These are phyloP conservation scores for Eueides isabella DNA, from an alignment of 1,140 invertebrate species.

Conservation along the genomic window DNA sequence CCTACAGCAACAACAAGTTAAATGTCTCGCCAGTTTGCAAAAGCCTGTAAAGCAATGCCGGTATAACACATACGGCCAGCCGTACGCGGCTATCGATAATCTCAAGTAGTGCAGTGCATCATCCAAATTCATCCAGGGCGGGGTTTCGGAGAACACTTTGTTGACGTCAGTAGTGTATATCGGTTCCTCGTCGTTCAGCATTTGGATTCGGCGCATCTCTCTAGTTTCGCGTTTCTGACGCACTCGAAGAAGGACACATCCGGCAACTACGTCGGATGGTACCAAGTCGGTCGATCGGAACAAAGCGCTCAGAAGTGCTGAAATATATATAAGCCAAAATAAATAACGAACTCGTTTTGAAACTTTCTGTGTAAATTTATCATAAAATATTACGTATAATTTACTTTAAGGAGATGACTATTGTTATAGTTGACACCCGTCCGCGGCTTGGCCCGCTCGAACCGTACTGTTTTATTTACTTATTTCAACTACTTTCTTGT, in stretches of 20 bases:
- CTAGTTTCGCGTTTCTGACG: conserved; percentile 88
- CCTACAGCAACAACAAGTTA: conserved; percentile 90
- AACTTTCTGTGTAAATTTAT: not conserved
- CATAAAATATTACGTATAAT: not conserved
- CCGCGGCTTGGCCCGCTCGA: too few relatives aligned
- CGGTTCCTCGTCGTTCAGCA: conserved; percentile 85
- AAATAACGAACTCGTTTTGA: not conserved
- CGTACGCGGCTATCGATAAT: conserved; percentile 92
- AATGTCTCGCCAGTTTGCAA: conserved; percentile 86
- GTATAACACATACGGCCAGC: conserved; percentile 94
- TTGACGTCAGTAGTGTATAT: conserved; percentile 86
- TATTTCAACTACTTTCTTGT: too few relatives aligned
- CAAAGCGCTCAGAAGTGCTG: conserved; percentile 87
- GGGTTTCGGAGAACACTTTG: conserved; percentile 84
- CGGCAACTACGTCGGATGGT: conserved; percentile 93
- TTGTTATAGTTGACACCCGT: too few relatives aligned
- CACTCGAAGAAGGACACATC: conserved; percentile 89
- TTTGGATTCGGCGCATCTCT: conserved; percentile 86
- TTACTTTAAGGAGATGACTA: not conserved
- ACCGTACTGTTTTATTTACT: too few relatives aligned
- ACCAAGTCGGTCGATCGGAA: conserved; percentile 94
- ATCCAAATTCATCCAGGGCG: conserved; percentile 91
- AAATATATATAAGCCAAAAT: conserved; percentile 42
- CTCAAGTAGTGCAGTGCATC: conserved; percentile 89
- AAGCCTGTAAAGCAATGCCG: conserved; percentile 88